phyloP scores from a whole-genome alignment of 2,113 vertebrate genomes.

The Diphyllodes magnificus region DNA sequence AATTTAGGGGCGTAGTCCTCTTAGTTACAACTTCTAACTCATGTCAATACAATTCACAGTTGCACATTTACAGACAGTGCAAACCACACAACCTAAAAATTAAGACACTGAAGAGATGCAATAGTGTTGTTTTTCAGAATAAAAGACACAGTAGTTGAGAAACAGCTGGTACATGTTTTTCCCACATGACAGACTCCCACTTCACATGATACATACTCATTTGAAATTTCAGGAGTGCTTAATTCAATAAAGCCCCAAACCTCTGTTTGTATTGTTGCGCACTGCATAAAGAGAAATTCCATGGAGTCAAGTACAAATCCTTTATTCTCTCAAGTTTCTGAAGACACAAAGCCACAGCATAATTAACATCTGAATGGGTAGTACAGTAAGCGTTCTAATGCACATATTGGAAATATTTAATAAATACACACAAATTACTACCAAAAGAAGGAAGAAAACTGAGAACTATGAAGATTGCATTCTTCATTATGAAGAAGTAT shows the following conservation, averaged over 20 bases:
- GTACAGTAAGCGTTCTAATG: not conserved
- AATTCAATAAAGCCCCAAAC: not conserved
- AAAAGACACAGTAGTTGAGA: not conserved
- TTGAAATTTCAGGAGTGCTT: not conserved
- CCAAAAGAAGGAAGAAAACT: not conserved
- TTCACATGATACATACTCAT: not conserved
- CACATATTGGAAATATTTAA: not conserved
- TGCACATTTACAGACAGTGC: not conserved
- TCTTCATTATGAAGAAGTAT: not conserved
- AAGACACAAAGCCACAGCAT: not conserved
- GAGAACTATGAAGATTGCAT: not conserved
- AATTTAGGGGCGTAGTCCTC: not conserved
- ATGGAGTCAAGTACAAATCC: not conserved
- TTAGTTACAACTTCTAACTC: not conserved
- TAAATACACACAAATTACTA: not conserved
- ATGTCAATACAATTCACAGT: not conserved
- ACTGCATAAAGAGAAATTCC: not conserved
- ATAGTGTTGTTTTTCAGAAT: not conserved
- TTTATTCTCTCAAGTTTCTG: not conserved
- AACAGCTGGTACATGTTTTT: not conserved
- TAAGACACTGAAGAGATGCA: not conserved
- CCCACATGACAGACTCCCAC: not conserved
- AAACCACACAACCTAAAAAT: not conserved
- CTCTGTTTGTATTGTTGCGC: not conserved
- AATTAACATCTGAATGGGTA: not conserved